These are phyloP conservation scores for Dicrurus megarhynchus DNA, from an alignment of 2,113 vertebrate genomes.

Conservation along the genomic window DNA sequence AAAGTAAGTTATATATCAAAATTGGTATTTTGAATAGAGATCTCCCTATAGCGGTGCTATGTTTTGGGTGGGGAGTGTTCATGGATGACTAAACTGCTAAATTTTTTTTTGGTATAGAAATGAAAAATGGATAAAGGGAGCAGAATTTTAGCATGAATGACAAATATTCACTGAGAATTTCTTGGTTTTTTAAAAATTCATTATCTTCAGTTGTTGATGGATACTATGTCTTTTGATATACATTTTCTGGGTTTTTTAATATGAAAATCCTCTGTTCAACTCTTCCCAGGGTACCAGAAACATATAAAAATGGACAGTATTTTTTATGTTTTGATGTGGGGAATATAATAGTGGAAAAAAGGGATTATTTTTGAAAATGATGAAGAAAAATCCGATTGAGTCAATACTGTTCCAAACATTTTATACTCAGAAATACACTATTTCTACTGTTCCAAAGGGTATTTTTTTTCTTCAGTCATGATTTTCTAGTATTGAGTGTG, in stretches of 20 bases:
- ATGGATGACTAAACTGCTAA: neutral
- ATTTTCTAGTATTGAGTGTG: neutral
- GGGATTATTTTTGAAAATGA: neutral
- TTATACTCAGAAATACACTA: neutral
- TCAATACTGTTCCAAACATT: neutral
- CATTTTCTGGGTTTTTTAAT: neutral
- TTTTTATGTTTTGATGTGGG: neutral
- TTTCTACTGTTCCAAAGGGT: neutral
- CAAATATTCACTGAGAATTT: neutral
- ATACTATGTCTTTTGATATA: neutral
- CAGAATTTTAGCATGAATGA: neutral
- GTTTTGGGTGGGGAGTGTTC: neutral
- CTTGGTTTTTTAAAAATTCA: neutral
- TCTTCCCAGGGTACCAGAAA: neutral
- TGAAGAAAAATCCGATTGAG: neutral
- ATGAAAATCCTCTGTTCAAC: neutral
- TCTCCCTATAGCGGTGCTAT: neutral
- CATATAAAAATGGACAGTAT: neutral
- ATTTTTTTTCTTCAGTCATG: neutral
- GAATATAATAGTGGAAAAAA: neutral
- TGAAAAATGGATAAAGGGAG: neutral
- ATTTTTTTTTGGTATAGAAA: neutral
- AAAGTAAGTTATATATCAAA: neutral
- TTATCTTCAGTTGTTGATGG: neutral
- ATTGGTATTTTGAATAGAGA: neutral